phyloP scores from a whole-genome alignment of 2,888 invertebrate species.

The Steinernema hermaphroditum region DNA sequence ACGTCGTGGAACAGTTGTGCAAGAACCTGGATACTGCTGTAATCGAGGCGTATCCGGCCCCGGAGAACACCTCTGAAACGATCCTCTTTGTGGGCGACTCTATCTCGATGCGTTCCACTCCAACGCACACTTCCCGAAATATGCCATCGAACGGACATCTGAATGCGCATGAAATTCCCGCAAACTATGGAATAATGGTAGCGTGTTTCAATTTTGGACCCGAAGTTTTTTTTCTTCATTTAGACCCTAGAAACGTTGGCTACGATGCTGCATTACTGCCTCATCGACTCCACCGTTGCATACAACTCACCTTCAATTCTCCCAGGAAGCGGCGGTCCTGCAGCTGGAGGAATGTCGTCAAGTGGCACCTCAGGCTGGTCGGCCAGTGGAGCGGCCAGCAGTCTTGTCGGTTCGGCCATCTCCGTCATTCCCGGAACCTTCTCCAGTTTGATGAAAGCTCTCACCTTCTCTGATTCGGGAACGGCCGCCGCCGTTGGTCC shows the following conservation, averaged over 20 bases:
- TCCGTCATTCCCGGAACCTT: slow-evolving; percentile 69
- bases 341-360: background rate
- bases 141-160: slow-evolving; percentile 8
- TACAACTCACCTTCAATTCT: slow-evolving; percentile 23
- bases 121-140: slow-evolving; percentile 11
- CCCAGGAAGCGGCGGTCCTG: background rate
- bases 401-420: slow-evolving; percentile 49
- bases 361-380: slow-evolving; percentile 36
- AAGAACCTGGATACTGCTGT: slow-evolving; percentile 75
- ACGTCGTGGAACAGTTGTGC: slow-evolving; percentile 80
- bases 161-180: background rate
- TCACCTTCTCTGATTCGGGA: slow-evolving; percentile 72
- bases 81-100: slow-evolving; percentile 20
- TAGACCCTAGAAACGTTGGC: slow-evolving; percentile 60
- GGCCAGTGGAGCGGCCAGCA: slow-evolving; percentile 37
- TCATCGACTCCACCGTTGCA: slow-evolving; percentile 47
- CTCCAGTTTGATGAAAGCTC: slow-evolving; percentile 79
- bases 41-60: background rate
- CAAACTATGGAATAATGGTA: slow-evolving; percentile 19
- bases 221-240: no score
- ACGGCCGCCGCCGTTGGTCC: background rate
- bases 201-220: background rate
- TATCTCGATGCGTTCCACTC: slow-evolving; percentile 16
- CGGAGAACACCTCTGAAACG: background rate
- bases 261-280: slow-evolving; percentile 64